Conservation (phyloP, 2,888 invertebrate genomes). For the Chymomyza amoena region DNA sequence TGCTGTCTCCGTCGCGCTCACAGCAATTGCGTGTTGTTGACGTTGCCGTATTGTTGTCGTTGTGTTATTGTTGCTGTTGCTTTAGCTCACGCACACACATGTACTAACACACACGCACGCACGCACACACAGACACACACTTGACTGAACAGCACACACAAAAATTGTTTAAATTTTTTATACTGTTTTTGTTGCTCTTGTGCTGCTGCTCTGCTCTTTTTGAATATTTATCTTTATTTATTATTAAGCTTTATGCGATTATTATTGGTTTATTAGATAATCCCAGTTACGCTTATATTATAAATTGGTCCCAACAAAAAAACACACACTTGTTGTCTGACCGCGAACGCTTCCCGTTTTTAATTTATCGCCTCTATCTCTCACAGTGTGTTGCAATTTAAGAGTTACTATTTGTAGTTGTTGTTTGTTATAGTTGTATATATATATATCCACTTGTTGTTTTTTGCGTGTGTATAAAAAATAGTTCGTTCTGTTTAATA, state of each 20-base stretch:
- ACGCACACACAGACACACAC: constrained; percentile 39
- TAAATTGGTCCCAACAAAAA: constrained; percentile 22
- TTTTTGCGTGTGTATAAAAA: constrained; percentile 23
- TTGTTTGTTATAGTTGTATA: constrained; percentile 34
- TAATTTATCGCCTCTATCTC: constrained; percentile 23
- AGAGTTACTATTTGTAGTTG: constrained; percentile 16
- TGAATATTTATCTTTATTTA: constrained; percentile 4
- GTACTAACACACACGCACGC: constrained; percentile 20
- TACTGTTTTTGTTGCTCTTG: constrained; percentile 26
- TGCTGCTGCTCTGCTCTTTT: constrained; percentile 25
- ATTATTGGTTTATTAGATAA: constrained; percentile 68
- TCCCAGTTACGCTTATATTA: constrained; percentile 40
- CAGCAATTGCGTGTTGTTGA: constrained; percentile 63
- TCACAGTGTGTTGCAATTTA: constrained; percentile 3
- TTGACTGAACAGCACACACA: constrained; percentile 33
- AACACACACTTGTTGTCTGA: constrained; percentile 61
- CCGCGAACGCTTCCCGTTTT: constrained; percentile 57
- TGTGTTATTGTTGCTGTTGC: constrained; percentile 43
- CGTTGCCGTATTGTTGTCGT: constrained; percentile 63
- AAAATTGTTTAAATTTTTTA: constrained; percentile 48
- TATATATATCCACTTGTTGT: constrained; percentile 50
- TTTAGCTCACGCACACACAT: constrained; percentile 55
- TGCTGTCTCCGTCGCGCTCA: constrained; percentile 74
- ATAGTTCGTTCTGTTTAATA: constrained; percentile 24
- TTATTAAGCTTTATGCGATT: constrained; percentile 2